phyloP scores from a whole-genome alignment of 2,113 vertebrate species.

The Agapornis roseicollis region DNA sequence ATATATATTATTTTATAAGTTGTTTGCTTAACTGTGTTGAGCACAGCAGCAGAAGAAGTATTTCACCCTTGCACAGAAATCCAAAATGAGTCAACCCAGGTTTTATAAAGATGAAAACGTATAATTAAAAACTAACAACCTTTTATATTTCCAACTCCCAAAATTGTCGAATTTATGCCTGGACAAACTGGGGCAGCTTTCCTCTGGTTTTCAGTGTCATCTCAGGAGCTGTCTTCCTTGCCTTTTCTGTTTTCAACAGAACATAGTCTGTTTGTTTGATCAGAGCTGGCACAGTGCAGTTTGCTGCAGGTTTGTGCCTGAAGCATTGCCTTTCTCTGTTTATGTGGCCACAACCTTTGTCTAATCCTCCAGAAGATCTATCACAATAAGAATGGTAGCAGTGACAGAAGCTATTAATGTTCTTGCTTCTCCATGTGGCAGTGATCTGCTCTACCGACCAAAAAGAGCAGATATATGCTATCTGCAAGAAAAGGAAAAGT shows the following conservation, averaged over 20 bases:
- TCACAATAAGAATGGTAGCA: neutral
- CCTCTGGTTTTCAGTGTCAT: neutral
- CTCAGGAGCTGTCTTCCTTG: neutral
- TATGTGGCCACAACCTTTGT: slow-evolving; percentile 19
- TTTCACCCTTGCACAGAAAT: neutral
- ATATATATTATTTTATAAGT: neutral
- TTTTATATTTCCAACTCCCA: neutral
- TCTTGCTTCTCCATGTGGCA: neutral
- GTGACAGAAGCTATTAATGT: slow-evolving; percentile 40
- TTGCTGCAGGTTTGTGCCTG: neutral
- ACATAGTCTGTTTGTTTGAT: slow-evolving; percentile 13
- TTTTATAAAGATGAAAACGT: neutral
- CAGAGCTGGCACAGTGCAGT: neutral
- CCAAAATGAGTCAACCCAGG: neutral
- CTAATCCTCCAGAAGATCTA: slow-evolving; percentile 42
- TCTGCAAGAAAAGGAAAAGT: neutral
- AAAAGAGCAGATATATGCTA: neutral
- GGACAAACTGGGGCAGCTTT: neutral
- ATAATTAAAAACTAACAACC: neutral
- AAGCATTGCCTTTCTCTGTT: slow-evolving; percentile 29
- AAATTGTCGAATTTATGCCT: neutral
- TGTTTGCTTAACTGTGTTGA: neutral
- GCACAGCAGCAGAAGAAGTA: neutral
- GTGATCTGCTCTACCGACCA: neutral
- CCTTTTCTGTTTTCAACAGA: slow-evolving; percentile 18